Percentiles rank a stretch among this genome's conserved stretches.
Conservation (phyloP, 1,140 invertebrate genomes). For the Heliconius hermathena region DNA sequence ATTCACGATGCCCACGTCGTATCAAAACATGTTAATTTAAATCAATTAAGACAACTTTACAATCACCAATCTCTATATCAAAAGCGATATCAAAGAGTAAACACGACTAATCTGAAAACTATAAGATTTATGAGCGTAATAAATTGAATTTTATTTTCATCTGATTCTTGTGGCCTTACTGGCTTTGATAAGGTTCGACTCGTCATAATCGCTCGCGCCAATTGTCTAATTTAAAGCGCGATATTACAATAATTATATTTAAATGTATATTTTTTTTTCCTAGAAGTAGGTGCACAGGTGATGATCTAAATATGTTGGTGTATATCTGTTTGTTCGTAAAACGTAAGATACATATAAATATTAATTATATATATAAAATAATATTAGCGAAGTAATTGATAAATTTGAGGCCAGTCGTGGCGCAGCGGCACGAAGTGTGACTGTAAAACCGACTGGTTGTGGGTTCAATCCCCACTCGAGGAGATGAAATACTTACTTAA, state of each 20-base stretch:
- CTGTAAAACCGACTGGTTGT: too few relatives aligned
- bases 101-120: constrained; percentile 33
- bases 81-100: constrained; percentile 37
- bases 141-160: constrained; percentile 41
- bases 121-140: constrained; percentile 39
- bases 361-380: too few relatives aligned
- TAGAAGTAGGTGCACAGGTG: background rate
- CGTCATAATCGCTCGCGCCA: constrained; percentile 13
- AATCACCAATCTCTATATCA: constrained; percentile 42
- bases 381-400: too few relatives aligned
- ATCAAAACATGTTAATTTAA: constrained; percentile 67
- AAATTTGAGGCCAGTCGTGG: too few relatives aligned
- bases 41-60: constrained; percentile 53
- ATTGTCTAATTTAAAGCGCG: constrained; percentile 20
- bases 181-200: constrained; percentile 23
- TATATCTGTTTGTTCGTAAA: background rate
- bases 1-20: constrained; percentile 44
- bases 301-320: background rate
- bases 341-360: too few relatives aligned
- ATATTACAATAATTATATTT: background rate
- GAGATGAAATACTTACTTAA: too few relatives aligned
- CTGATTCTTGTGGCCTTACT: constrained; percentile 29
- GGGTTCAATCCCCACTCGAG: too few relatives aligned
- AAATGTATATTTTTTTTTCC: background rate
- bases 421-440: too few relatives aligned